A percentile compares a stretch with the other conserved stretches of the same genome.
Evolutionary conservation across 2,113 vertebrate species (phyloP).

Genomic region (Turdus rufiventris): DNA sequence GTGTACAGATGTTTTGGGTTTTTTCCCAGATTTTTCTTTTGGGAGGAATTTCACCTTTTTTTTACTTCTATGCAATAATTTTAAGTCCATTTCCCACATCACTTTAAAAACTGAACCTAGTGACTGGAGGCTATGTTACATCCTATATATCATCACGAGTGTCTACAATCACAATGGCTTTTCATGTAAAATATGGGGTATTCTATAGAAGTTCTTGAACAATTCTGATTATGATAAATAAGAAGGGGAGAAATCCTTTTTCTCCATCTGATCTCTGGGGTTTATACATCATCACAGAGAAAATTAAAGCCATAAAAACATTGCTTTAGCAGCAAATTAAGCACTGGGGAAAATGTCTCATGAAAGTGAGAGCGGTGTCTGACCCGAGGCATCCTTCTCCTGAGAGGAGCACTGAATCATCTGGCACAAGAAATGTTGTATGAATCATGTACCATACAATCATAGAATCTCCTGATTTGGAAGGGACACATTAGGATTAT

Average conservation of each 20-base stretch:
- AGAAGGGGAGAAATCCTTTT: background rate
- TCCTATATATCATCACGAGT: background rate
- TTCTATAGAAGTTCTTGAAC: background rate
- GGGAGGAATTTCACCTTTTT: background rate
- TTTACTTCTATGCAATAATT: background rate
- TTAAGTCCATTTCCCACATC: background rate
- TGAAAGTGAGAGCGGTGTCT: background rate
- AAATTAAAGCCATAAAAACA: background rate
- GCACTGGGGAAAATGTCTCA: background rate
- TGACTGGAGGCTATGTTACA: background rate
- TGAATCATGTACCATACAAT: background rate
- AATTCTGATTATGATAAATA: background rate
- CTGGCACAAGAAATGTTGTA: background rate
- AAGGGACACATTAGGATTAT: background rate
- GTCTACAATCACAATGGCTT: background rate
- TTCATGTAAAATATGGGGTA: background rate
- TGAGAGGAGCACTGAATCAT: background rate
- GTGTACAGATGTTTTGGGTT: fast-evolving
- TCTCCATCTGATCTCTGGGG: background rate
- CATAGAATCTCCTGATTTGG: background rate
- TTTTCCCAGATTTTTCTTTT: background rate
- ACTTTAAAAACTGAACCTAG: background rate
- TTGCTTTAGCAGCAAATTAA: background rate
- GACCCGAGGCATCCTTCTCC: background rate
- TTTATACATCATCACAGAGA: background rate